Evolutionary conservation across 2,888 invertebrate species (phyloP), one percentile per base, ranked within the genome.

Genomic region (Nipponacmea schrenckii): DNA sequence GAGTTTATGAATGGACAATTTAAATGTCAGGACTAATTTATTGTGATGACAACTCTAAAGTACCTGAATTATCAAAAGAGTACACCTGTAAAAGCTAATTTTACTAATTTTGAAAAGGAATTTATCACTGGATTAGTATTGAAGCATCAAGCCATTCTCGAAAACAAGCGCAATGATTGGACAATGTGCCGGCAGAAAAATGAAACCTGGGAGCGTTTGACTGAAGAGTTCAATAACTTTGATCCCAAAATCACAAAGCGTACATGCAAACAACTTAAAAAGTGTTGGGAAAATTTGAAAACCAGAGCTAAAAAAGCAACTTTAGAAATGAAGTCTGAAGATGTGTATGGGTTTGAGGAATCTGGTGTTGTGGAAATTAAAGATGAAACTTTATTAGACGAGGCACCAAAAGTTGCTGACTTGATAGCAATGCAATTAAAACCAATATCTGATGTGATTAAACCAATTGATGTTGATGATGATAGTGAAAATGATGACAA

Each of bases 271-370:
- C 56, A 56, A 14, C 24, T 56, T 10, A 56, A 56, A 24, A 56
- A 56, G 24, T 56, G 56, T 56, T 56, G 56, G 56, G 56, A 56
- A 14, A 56, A 56, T 56, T 56, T 56, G 24, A 56, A 56, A 56
- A 56, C 56, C 12, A 8, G 56, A 17, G 56, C 56, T 14, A 56
- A 56, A 20, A 56, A 56, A 56, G 56, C 56, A 3, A 56, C 20
- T 12, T 56, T 24, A 24, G 56, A 24, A 24, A 10, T 56, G 24
- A 56, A 56, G 12, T 24, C 56, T 20, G 56, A 56, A 12, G 20
- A 56, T 20, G 20, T 14, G 14, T 56, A 20, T 24, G 24, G 20
- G 24, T 20, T 24, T 4, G 56, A 56, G 56, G 24, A 20, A 24
- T 20, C 20, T 15, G 39, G 10, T 8, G 39, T 39, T 5, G 39